Base-by-base conservation (phyloP, 2,113 vertebrate species). In the Planiliza haematocheilus region DNA sequence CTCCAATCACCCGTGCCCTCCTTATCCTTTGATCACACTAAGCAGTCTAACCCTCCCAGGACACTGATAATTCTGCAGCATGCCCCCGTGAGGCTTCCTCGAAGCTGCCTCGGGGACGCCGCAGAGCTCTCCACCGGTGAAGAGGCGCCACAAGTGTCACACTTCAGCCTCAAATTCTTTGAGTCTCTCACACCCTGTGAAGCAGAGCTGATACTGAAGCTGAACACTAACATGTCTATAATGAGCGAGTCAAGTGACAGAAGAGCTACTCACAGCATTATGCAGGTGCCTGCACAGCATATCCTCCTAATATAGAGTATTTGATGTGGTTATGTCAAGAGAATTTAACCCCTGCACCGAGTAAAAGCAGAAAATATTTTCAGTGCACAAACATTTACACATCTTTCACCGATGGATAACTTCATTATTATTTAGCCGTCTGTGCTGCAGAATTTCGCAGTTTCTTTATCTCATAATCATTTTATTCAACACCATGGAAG, bases 21-120 rank as follows among this genome's bases (percentile, higher is more conserved):
- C 55, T 75, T 77, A 73, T 81, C 74, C 85, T 90, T 85, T 92
- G 84, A 91, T 91, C 88, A 77, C 48, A 3, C 50, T 21, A 66
- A 86, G 81, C 56, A 71, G 63, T 30, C 62, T 46, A 70, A 70
- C 42, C 70, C 86, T 82, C 79, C 70, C 42, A 67, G 70, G 85
- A 90, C 84, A 53, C 70, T 52, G 62, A 84, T 90, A 66, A 89
- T 76, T 89, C 84, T 51, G 71, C 70, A 39, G 66, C 63, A 53
- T 61, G 52, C 59, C 77, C n/a, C 67, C 79, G 60, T 68, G 86
- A 52, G 70, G 66, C 63, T 68, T 45, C 60, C 18, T 20, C 83
- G 61, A 75, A 78, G 62, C 71, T 78, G 85, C 81, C 51, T 73
- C 63, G 14, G 60, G 79, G 70, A 65, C 64, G 43, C 34, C 4